Base-by-base conservation (phyloP, 2,113 vertebrate genomes). In the Bothrops jararaca region DNA sequence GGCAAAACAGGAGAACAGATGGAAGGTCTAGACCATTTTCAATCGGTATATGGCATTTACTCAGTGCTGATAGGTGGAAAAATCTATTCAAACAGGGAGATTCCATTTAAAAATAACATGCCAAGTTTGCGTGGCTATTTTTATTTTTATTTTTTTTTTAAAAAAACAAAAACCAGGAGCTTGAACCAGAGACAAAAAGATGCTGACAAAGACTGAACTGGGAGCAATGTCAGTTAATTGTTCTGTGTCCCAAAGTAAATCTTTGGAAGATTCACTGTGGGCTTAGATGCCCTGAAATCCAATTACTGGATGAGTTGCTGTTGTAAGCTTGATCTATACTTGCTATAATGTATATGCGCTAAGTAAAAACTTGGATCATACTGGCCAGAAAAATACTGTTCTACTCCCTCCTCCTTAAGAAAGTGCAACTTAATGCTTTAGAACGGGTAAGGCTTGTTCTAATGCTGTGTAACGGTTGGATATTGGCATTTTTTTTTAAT, bases 1-100 rank as follows among this genome's bases (percentile, higher is more conserved):
- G 98, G 98, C 96, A 97, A 97, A 97, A 97, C 97, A 97, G 98
- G 97, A 97, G 98, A 98, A 98, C 97, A 97, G 98, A 98, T 98
- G 98, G 97, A 97, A 97, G 96, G 95, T 97, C 96, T 97, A 97
- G 97, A 97, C 97, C 97, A 92, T 96, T 96, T 96, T 52, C 92
- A 95, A 96, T 97, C 96, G 96, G 96, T 96, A 97, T 96, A 97
- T 97, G 97, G 97, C 96, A 95, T 97, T 97, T 97, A 96, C 96
- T 97, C 96, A 96, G 96, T 95, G 97, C 96, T 91, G 96, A 96
- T 94, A 97, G 96, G 97, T 96, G 97, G 96, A 93, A 86, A 50
- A 97, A 97, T 96, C 96, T 97, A 97, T 96, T 97, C 90, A 93
- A 97, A 96, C 95, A 93, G 96, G 96, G 97, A 97, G 97, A 95